A percentile compares a stretch with the other conserved stretches of the same genome.
These are phyloP conservation scores for Alosa alosa DNA, from an alignment of 2,113 vertebrate genomes.

Conservation along the genomic window DNA sequence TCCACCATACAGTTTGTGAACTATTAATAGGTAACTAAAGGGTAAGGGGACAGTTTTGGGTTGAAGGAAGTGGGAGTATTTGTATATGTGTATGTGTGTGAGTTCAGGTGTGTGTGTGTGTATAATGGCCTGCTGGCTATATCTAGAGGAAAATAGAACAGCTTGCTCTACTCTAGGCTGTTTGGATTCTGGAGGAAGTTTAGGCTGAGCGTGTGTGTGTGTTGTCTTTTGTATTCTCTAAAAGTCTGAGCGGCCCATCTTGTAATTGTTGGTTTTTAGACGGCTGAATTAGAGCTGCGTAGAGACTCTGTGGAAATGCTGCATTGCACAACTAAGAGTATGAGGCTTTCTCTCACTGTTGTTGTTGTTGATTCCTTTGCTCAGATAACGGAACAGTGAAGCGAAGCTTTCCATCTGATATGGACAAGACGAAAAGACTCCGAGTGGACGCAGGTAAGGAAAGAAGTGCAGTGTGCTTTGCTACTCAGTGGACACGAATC, in stretches of 20 bases:
- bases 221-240: background rate
- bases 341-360: background rate
- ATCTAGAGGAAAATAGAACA: no score
- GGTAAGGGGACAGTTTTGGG: no score
- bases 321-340: background rate
- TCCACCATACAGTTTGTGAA: no score
- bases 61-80: background rate
- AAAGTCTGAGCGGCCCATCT: no score
- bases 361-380: background rate
- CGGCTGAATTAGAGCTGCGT: background rate
- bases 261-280: no score
- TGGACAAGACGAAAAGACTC: conserved; percentile 66
- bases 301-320: background rate
- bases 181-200: background rate
- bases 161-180: no score
- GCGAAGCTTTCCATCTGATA: conserved; percentile 59
- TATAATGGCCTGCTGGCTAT: no score
- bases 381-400: conserved; percentile 69
- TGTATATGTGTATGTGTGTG: background rate
- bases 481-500: no score
- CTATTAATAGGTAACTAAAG: no score
- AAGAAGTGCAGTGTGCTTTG: background rate
- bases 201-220: background rate
- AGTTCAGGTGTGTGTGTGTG: background rate
- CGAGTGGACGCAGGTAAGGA: conserved; percentile 58